Base-by-base conservation (phyloP, 2,797 vertebrate species). In the Danio albolineatus region DNA sequence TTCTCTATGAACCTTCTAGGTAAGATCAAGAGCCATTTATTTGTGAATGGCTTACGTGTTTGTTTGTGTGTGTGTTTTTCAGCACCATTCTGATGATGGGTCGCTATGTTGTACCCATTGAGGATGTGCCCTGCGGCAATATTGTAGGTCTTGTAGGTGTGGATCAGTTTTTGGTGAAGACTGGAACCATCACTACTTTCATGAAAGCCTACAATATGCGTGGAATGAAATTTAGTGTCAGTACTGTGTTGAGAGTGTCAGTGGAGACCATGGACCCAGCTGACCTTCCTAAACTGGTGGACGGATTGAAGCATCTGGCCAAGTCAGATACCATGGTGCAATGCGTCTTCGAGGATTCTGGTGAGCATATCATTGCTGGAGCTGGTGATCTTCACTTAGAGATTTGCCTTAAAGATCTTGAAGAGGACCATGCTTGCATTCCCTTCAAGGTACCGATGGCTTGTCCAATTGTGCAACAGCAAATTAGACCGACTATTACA, bases 81-180 rank as follows among this genome's bases (percentile, higher is more conserved):
- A 99, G 97, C 89, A 98, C 97, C 71, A 96, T 98, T 83, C 91
- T 98, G 83, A 99, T 99, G 97, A 98, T 98, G 97, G 97, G 97
- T 0, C 96, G 96, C 49, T 98, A 98, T 0, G 92, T 94, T n/a
- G 97, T 99, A 84, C 95, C 97, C 80, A 99, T 98, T 0, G 97
- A 99, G 85, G 97, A 98, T 2, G 97, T 99, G 75, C 97, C 96
- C 66, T 98, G 97, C 0, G 96, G 97, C 0, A 99, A 99, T 92
- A 98, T 98, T 0, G 96, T 97, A 21, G 97, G 97, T 43, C 88
- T 99, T 85, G 97, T 99, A 4, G 97, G 97, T 0, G 97, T 98
- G 0, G 97, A 98, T 90, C 96, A 98, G 92, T 98, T 85, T 85
- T 92, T 99, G 1, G 92, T 98, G 79, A 99, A 99, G 92, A 99